These are phyloP conservation scores for Agrochola lota DNA, from an alignment of 2,888 invertebrate species.

Conservation along the genomic window DNA sequence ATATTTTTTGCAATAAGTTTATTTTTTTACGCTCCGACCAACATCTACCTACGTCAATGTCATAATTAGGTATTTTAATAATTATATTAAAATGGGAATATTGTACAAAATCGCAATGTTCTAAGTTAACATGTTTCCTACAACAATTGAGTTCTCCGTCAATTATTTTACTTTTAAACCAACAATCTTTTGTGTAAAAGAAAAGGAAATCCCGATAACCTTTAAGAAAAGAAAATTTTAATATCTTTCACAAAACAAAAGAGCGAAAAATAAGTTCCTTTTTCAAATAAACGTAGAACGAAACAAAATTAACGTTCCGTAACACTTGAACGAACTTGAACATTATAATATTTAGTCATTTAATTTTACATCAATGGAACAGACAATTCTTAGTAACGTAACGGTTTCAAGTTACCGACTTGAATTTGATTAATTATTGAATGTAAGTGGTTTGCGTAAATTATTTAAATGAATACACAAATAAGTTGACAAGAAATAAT, in stretches of 20 bases:
- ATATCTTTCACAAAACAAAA: neutral
- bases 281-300: conserved; percentile 11
- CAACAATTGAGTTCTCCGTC: neutral
- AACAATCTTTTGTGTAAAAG: neutral
- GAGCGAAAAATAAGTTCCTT: neutral
- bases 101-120: neutral
- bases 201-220: neutral
- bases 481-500: neutral
- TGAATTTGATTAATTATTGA: conserved; percentile 28
- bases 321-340: conserved; percentile 20
- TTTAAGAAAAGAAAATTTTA: neutral
- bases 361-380: neutral
- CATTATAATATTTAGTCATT: conserved; percentile 3
- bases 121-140: neutral
- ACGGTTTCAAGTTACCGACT: neutral
- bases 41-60: neutral
- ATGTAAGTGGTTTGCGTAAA: conserved; percentile 4
- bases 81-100: neutral
- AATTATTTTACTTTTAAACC: neutral
- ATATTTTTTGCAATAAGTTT: neutral
- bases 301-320: conserved; percentile 16
- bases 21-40: neutral
- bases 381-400: neutral
- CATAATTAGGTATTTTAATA: neutral
- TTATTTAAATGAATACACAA: neutral